Evolutionary conservation across 2,888 invertebrate genomes (phyloP), one percentile per base, ranked within the genome.

Genomic region (Siphonodentalium dalli): DNA sequence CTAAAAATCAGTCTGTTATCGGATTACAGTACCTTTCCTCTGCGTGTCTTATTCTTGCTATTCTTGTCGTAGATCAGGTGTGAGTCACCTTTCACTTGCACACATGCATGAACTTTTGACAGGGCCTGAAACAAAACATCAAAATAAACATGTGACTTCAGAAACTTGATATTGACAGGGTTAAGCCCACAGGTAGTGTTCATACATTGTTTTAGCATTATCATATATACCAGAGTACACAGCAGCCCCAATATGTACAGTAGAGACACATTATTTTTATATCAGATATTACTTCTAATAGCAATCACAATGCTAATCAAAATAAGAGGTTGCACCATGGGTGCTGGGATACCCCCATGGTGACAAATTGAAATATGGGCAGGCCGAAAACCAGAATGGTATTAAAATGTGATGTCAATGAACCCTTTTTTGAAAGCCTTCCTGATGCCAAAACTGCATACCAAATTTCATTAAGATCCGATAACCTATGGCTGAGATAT

Each of bases 1-100:
- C n/a, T n/a, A n/a, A n/a, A n/a, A n/a, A n/a, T n/a, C n/a, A n/a
- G n/a, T n/a, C n/a, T n/a, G n/a, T n/a, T n/a, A n/a, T n/a, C n/a
- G n/a, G n/a, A n/a, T n/a, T n/a, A n/a, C n/a, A n/a, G n/a, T n/a
- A 85, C 85, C 66, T 81, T 79, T 54, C 83, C 84, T 33, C 85
- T 67, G 53, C 75, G 78, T 5, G 85, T 85, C 63, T 80, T 83
- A 67, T 85, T 85, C 8, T 80, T 72, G 53, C 85, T 85, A 40
- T 80, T 74, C 26, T 83, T 71, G 65, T 86, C 86, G 66, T 77
- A 82, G 21, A 86, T 75, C 61, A 85, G 78, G 41, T 80, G 77
- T 9, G 71, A 60, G 13, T 75, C 74, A 11, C 69, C 66, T 35
- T 65, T 65, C 1, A 82, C 81, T 62, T 85, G 84, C 46, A 85